A percentile compares a stretch with the other conserved stretches of the same genome.
phyloP scores from a whole-genome alignment of 1,140 invertebrate genomes.

The Eumeta japonica region DNA sequence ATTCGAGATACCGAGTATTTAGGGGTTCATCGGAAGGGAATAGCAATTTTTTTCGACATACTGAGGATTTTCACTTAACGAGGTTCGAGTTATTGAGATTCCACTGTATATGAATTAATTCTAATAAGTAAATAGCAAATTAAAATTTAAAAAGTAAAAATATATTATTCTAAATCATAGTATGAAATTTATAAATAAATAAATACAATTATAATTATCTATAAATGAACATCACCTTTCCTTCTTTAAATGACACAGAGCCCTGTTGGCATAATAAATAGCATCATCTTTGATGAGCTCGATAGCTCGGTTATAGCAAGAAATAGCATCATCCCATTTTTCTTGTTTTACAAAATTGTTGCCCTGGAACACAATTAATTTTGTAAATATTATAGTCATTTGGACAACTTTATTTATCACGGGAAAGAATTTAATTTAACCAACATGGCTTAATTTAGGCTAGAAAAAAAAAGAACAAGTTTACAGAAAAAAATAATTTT shows the following conservation, averaged over 20 bases:
- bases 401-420: not conserved
- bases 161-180: too few species aligned
- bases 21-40: too few species aligned
- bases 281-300: slow-evolving; percentile 75
- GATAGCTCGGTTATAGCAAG: slow-evolving; percentile 79
- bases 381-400: slow-evolving; percentile 14
- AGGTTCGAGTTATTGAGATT: too few species aligned
- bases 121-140: too few species aligned
- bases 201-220: too few species aligned
- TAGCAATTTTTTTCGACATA: too few species aligned
- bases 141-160: too few species aligned
- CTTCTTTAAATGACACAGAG: slow-evolving; percentile 82
- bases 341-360: slow-evolving; percentile 78
- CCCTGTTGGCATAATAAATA: slow-evolving; percentile 83
- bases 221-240: too few species aligned
- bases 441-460: slow-evolving; percentile 6
- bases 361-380: slow-evolving; percentile 63
- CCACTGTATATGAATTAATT: too few species aligned
- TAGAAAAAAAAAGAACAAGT: slow-evolving; percentile 8
- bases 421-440: not conserved
- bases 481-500: slow-evolving; percentile 9
- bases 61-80: too few species aligned
- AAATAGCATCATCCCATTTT: slow-evolving; percentile 77
- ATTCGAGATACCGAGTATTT: too few species aligned
- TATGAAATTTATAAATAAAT: too few species aligned